Base-by-base conservation (phyloP, 1,140 invertebrate species). In the Glomeris maerens region DNA sequence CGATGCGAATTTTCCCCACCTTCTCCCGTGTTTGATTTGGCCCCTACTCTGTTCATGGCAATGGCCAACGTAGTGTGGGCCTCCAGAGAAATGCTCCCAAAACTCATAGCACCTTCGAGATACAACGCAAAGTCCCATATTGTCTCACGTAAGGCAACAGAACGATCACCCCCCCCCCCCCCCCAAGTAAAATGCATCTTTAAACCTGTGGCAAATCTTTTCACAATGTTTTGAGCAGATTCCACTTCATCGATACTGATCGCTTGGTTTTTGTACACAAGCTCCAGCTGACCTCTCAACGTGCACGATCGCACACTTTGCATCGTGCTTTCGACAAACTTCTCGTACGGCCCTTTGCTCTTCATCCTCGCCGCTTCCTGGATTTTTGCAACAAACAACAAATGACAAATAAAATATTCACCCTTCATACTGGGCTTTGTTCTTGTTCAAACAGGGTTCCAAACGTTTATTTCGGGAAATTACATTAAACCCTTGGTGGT, bases 21-120 rank as follows among this genome's bases (percentile, higher is more conserved):
- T 70, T 97, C 93, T 17, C 93, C 93, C 1, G 93, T 97, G 66
- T 98, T 98, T 44, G 90, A 95, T 71, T 96, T 96, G 38, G 83
- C 92, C 1, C 87, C 86, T 56, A 95, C 81, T 51, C 82, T 73
- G 66, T 99, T 99, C 95, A 98, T 98, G 1, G 94, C 94, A 48
- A 95, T 77, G 2, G 95, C 94, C 13, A 98, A 70, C 0, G 93
- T 88, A 25, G 81, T 78, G 71, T 98, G 95, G 0, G 95, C 86
- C 71, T 99, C 95, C 52, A 91, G 67, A 0, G 84, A 88, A 56
- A 92, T 90, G 55, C 81, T 85, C n/a, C 88, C 87, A 68, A 91
- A 91, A 68, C 84, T 88, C 87, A 91, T 92, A 1, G 87, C 86
- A 58, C 82, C 83, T 73, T 57, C 50, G 61, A 54, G 50, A 45